Evolutionary conservation across 2,888 invertebrate genomes (phyloP), one percentile per base, ranked within the genome.

Genomic region (Maniola hyperantus): DNA sequence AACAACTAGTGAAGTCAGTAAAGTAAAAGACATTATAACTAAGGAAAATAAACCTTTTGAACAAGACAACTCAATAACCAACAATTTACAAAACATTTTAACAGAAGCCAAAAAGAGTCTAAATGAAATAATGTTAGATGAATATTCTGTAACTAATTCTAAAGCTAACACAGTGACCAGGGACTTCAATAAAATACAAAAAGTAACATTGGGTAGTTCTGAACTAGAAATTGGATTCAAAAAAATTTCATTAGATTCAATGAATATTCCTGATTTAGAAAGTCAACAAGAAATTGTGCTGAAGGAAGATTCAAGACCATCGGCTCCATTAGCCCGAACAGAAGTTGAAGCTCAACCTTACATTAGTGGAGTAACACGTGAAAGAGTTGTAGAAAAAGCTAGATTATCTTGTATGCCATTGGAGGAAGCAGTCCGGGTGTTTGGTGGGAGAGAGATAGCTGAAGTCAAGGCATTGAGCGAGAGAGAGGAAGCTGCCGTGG

Each of bases 381-480:
- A 66, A 53, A 65, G 66, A 57, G 53, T 62, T 33, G 54, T 63
- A 2, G 15, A 50, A 11, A 61, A 42, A 64, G 74, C 76, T n/a
- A 85, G 79, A 80, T 48, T 79, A 26, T 67, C 77, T 70, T 83
- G 84, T 73, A 83, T 89, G 82, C 73, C 84, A 11, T 70, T 91
- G 69, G 88, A 88, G 69, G 83, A 91, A 71, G 89, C 87, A 7
- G 72, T 85, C 7, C 80, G 78, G 46, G 62, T 88, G 13, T 88
- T 78, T 83, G 87, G 85, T 50, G 88, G 86, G 1, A 79, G 72
- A 60, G 89, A 90, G 73, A 87, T 91, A 71, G 80, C 76, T 65
- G 83, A 83, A 74, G 81, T 91, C 6, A 85, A 77, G 72, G 75
- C 74, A 18, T 81, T 89, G 79, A 90, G 89, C 80, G 86, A 83